Base-by-base conservation (phyloP, 2,888 invertebrate genomes). In the Synergus gifuensis region DNA sequence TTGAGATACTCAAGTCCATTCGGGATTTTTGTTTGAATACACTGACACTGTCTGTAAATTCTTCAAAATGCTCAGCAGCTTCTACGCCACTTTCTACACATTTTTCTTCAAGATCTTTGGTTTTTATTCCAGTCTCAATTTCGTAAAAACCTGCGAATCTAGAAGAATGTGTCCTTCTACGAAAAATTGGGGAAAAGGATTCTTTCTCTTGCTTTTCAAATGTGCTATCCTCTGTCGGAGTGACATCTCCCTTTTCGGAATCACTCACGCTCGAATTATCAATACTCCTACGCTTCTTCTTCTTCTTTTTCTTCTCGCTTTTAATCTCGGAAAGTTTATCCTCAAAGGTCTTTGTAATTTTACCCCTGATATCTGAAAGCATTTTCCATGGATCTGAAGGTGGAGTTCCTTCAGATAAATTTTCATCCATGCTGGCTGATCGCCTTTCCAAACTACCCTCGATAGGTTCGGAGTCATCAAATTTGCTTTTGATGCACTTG, bases 291-390 rank as follows among this genome's bases (percentile, higher is more conserved):
- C 91, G 93, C 93, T 86, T 93, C 63, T 80, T 73, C 63, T 80
- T 73, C 22, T 86, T 86, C 76, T 86, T 87, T 83, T 89, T 92
- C 92, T 94, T 94, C 85, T 95, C 95, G 82, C 92, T 93, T 85
- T 96, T 95, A 79, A 95, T 95, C 87, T 95, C 94, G 12, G 95
- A 95, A 79, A 96, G 93, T 92, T 96, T 96, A 82, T 96, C 96
- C 89, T 96, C 96, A 73, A 96, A 96, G 58, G 96, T 96, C 89
- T 96, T 96, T 60, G 96, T 95, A 82, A 96, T 95, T 92, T 96
- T 96, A 76, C 95, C 96, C 90, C 94, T 95, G 79, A 96, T 94
- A 84, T 96, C 96, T 82, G 95, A 94, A 83, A 96, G 94, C 88
- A 96, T 94, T 87, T 95, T 95, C 96, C 96, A 96, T 8, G 95